A percentile compares a stretch with the other conserved stretches of the same genome.
phyloP scores from a whole-genome alignment of 2,113 vertebrate genomes.

The Toxotes jaculatrix region DNA sequence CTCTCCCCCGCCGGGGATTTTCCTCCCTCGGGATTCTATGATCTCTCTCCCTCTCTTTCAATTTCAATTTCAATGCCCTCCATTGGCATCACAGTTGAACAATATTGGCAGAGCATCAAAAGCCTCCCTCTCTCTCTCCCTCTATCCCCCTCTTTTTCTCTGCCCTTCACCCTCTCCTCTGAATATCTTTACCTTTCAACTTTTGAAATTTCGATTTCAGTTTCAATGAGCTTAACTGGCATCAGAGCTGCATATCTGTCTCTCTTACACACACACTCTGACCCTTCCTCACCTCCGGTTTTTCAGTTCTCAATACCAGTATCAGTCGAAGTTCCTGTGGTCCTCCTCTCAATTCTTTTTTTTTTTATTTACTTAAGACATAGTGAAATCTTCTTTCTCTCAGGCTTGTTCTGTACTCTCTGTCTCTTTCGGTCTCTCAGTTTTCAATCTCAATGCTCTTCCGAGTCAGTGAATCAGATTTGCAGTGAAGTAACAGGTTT shows the following conservation, averaged over 20 bases:
- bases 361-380: neutral
- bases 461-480: slow-evolving; percentile 29
- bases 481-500: slow-evolving; percentile 48
- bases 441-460: slow-evolving; percentile 53
- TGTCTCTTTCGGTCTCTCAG: slow-evolving; percentile 23
- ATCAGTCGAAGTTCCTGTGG: neutral
- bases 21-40: slow-evolving; percentile 60
- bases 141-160: slow-evolving; percentile 18
- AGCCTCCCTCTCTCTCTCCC: slow-evolving; percentile 11
- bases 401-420: slow-evolving; percentile 26
- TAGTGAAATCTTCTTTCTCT: neutral
- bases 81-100: slow-evolving; percentile 53
- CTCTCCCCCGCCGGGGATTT: slow-evolving; percentile 57
- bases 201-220: slow-evolving; percentile 27
- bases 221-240: slow-evolving; percentile 18
- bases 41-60: slow-evolving; percentile 60
- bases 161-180: slow-evolving; percentile 35
- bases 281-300: neutral
- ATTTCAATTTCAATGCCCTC: slow-evolving; percentile 68
- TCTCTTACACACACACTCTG: neutral
- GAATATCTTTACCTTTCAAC: slow-evolving; percentile 22
- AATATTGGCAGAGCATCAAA: slow-evolving; percentile 69
- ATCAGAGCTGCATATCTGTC: neutral
- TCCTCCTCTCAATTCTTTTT: neutral
- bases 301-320: neutral